Evolutionary conservation across 2,113 vertebrate species (phyloP), one percentile per base, ranked within the genome.

Genomic region (Alligator sinensis): DNA sequence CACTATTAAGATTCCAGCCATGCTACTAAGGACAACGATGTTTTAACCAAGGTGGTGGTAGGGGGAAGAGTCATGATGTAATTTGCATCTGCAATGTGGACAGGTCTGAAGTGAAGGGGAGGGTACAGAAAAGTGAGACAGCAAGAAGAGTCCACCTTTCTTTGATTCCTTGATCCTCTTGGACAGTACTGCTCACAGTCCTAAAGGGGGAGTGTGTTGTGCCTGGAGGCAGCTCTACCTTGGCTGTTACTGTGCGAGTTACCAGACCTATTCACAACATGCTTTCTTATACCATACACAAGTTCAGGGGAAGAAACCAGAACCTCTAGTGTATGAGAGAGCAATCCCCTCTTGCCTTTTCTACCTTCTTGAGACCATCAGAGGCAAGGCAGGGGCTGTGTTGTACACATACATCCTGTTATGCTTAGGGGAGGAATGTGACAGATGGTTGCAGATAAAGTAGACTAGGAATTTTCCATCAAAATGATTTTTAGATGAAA

Each of bases 51-150:
- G 16, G 62, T 75, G 19, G 74, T 1, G 0, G 27, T 55, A 0
- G 47, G 47, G 47, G 47, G 47, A 47, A 47, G 47, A 47, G 0
- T 77, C 1, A 6, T 6, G 4, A 55, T 74, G 2, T 57, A 1
- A 34, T 72, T 84, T 80, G 57, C 77, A 4, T 17, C 15, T 47
- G 57, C 54, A 74, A 34, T 1, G 4, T 34, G 64, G 62, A 15
- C 28, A 28, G 4, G 60, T 0, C 30, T 2, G 11, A 55, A 47
- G 9, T 22, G 70, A 8, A 62, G 72, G 55, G 60, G 5, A 74
- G 61, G 66, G 28, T 54, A 58, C 30, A 74, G 11, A 68, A 68
- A n/a, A 21, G 70, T 24, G 79, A 90, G 61, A 61, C 24, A 0
- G 0, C 6, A 22, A 74, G 66, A 19, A 54, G 89, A 90, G 82